phyloP scores from a whole-genome alignment of 2,888 invertebrate genomes.

The Biston stratarius region DNA sequence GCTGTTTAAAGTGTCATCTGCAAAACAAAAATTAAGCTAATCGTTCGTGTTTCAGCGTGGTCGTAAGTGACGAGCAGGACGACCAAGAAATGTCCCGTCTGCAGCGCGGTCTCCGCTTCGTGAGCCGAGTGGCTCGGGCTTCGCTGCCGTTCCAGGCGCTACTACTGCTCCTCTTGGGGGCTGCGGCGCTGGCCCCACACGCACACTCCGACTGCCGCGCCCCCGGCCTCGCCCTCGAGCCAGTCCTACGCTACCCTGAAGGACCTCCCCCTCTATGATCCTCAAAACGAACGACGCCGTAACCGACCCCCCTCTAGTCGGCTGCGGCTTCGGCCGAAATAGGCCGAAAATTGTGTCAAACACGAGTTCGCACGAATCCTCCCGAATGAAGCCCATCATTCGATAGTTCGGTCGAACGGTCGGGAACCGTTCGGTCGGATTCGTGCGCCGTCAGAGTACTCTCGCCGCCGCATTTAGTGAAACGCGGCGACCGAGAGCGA shows the following conservation, averaged over 20 bases:
- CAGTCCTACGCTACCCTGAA: constrained; percentile 95
- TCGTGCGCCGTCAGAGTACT: constrained; percentile 40
- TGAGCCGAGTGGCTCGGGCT: constrained; percentile 95
- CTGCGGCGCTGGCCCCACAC: constrained; percentile 96
- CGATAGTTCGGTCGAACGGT: background rate
- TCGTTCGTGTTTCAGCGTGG: constrained; percentile 57
- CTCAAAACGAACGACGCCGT: constrained; percentile 44
- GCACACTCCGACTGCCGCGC: constrained; percentile 93
- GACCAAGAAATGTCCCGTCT: constrained; percentile 70
- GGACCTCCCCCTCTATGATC: constrained; percentile 96
- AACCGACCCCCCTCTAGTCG: constrained; percentile 36
- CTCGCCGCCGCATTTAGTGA: constrained; percentile 56
- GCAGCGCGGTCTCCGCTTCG: constrained; percentile 92
- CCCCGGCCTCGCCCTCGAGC: constrained; percentile 93
- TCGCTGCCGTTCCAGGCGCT: constrained; percentile 98
- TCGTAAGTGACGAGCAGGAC: constrained; percentile 64
- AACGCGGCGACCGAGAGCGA: constrained; percentile 57
- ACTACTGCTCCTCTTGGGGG: constrained; percentile 96
- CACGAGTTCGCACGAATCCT: background rate
- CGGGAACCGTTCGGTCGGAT: background rate
- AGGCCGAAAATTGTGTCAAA: constrained; percentile 14
- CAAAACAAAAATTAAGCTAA: background rate
- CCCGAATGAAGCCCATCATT: constrained; percentile 15
- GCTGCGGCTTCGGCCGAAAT: background rate
- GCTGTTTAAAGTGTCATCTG: background rate